Conservation (phyloP, 37 sponge, comb jelly and placozoan genomes). For the Cladorhizidae sp. region DNA sequence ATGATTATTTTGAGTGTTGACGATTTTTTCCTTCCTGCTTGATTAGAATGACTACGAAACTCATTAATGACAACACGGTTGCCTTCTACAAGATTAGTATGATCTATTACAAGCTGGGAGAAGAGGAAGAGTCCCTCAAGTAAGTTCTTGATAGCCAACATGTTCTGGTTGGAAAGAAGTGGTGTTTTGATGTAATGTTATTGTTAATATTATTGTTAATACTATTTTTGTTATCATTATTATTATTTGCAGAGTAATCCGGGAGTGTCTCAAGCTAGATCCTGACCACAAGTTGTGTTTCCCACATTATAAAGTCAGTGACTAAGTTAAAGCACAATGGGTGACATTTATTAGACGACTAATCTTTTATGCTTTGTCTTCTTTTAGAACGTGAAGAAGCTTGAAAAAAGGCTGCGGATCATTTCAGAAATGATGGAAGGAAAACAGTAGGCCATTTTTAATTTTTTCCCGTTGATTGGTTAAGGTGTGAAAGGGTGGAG, state of each 20-base stretch:
- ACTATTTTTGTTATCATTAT: background rate
- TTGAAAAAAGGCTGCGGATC: slow-evolving; percentile 74
- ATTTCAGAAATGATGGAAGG: slow-evolving; percentile 69
- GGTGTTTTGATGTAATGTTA: background rate
- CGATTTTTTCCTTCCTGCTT: background rate
- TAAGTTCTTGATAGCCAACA: slow-evolving; percentile 5
- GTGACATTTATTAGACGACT: background rate
- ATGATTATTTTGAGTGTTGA: too few relatives aligned
- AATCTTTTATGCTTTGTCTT: background rate
- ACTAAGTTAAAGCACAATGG: background rate
- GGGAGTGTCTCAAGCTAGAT: slow-evolving; percentile 96
- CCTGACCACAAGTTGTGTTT: slow-evolving; percentile 90
- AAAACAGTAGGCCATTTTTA: slow-evolving; percentile 66
- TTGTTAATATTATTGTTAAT: too few relatives aligned
- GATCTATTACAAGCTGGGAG: slow-evolving; percentile 86
- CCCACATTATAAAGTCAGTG: slow-evolving; percentile 86
- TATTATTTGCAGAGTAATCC: slow-evolving; percentile 68
- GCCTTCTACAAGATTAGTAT: slow-evolving; percentile 77
- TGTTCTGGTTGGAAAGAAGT: background rate
- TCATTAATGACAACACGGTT: slow-evolving; percentile 88
- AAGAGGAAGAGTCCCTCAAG: slow-evolving; percentile 91
- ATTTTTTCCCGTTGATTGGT: too few relatives aligned
- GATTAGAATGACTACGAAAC: slow-evolving; percentile 80
- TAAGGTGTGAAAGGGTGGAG: too few relatives aligned
- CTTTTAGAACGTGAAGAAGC: slow-evolving; percentile 91